Evolutionary conservation across 2,113 vertebrate species (phyloP).

Genomic region (Pseudorhombus dupliciocellatus): DNA sequence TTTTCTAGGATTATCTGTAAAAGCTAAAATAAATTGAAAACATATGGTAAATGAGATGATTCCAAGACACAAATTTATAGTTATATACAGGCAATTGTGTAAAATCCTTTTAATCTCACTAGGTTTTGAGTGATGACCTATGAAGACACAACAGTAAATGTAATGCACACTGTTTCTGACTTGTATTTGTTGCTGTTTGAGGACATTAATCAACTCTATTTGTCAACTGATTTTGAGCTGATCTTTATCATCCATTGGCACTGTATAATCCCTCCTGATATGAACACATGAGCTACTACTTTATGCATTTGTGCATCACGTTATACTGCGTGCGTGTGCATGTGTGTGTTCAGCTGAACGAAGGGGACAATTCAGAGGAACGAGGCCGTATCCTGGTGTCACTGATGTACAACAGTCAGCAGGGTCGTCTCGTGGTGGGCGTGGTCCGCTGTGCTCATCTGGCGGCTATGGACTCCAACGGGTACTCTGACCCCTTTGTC

Average conservation of each 20-base stretch:
- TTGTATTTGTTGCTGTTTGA: no score
- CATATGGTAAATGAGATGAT: no score
- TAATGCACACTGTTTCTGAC: no score
- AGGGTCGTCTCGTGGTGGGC: slow-evolving; percentile 88
- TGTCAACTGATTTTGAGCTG: no score
- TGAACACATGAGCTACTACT: background rate
- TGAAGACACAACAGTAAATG: no score
- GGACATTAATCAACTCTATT: no score
- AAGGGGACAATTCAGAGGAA: slow-evolving; percentile 86
- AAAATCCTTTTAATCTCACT: no score
- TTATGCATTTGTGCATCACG: background rate
- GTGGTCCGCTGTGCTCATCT: slow-evolving; percentile 93
- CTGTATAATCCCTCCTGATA: slow-evolving; percentile 8
- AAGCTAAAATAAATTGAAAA: no score
- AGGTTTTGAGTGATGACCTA: no score
- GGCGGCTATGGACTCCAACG: slow-evolving; percentile 95
- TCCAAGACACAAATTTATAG: no score
- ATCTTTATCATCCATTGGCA: slow-evolving; percentile 34
- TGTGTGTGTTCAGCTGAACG: slow-evolving; percentile 71
- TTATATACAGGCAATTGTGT: no score
- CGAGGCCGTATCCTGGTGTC: slow-evolving; percentile 94
- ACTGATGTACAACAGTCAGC: slow-evolving; percentile 91
- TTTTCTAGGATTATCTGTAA: no score
- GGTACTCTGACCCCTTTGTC: slow-evolving; percentile 96
- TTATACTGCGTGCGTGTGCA: background rate